phyloP scores from a whole-genome alignment of 2,888 invertebrate species.

The Stenodema calcarata region DNA sequence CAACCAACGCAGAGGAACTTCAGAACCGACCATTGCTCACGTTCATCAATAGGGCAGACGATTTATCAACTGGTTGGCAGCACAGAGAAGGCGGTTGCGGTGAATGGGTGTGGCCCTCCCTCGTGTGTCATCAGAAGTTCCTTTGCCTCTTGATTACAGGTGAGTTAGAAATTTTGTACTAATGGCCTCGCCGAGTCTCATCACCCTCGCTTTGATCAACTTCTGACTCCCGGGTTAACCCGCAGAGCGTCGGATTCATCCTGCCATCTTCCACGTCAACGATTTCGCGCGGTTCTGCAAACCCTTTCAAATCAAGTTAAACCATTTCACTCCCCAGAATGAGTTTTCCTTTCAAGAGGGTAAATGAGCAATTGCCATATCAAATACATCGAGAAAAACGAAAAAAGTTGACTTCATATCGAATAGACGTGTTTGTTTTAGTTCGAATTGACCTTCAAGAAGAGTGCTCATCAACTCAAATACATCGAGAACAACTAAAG shows the following conservation, averaged over 20 bases:
- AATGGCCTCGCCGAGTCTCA: background rate
- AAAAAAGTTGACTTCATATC: no score
- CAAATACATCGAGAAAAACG: no score
- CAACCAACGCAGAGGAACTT: no score
- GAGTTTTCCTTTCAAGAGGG: no score
- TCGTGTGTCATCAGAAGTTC: constrained; percentile 8
- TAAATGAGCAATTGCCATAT: no score
- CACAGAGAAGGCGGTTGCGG: background rate
- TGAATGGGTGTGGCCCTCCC: background rate
- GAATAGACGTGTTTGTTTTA: no score
- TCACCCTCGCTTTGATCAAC: constrained; percentile 11
- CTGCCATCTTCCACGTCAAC: background rate
- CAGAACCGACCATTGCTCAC: background rate
- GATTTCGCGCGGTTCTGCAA: background rate
- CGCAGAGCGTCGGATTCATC: background rate
- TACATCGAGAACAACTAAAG: no score
- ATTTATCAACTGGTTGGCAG: background rate
- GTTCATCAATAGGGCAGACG: background rate
- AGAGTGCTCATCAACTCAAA: no score
- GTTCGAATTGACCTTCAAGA: no score
- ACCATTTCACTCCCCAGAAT: background rate
- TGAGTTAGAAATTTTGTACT: constrained; percentile 27
- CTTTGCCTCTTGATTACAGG: constrained; percentile 29
- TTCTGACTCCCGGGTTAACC: background rate
- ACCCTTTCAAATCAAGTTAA: background rate